Conservation (phyloP, 1,140 invertebrate species). For the Metaphire vulgaris region DNA sequence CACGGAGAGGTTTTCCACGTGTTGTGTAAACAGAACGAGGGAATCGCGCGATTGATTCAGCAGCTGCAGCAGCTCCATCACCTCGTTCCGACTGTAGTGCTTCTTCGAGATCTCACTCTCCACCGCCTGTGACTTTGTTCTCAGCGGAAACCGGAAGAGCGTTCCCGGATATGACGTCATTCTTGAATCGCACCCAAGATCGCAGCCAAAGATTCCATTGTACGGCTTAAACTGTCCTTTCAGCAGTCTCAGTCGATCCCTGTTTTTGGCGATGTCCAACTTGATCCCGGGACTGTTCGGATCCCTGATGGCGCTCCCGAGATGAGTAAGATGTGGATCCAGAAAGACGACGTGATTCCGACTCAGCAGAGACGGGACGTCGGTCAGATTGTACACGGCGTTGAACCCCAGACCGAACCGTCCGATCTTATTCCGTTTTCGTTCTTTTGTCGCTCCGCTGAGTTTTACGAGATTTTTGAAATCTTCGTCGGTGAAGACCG, state of each 20-base stretch:
- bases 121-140: constrained; percentile 35
- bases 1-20: constrained; percentile 38
- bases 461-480: constrained; percentile 42
- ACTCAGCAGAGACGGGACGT: constrained; percentile 44
- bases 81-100: constrained; percentile 35
- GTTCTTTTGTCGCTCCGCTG: constrained; percentile 39
- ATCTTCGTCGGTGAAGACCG: constrained; percentile 39
- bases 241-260: constrained; percentile 29
- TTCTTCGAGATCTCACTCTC: constrained; percentile 38
- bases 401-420: constrained; percentile 47
- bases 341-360: constrained; percentile 40
- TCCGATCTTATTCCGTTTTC: constrained; percentile 37
- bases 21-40: constrained; percentile 43
- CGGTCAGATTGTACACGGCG: constrained; percentile 46
- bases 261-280: constrained; percentile 34
- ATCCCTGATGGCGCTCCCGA: constrained; percentile 33
- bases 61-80: constrained; percentile 37
- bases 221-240: constrained; percentile 39
- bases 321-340: constrained; percentile 42
- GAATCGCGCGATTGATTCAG: constrained; percentile 35
- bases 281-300: constrained; percentile 35
- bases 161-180: constrained; percentile 36
- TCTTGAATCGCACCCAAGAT: constrained; percentile 20
- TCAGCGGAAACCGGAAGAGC: constrained; percentile 40
- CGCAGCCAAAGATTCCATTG: constrained; percentile 38